Conservation (phyloP, 1,140 invertebrate species). For the Neotoxoptera formosana region DNA sequence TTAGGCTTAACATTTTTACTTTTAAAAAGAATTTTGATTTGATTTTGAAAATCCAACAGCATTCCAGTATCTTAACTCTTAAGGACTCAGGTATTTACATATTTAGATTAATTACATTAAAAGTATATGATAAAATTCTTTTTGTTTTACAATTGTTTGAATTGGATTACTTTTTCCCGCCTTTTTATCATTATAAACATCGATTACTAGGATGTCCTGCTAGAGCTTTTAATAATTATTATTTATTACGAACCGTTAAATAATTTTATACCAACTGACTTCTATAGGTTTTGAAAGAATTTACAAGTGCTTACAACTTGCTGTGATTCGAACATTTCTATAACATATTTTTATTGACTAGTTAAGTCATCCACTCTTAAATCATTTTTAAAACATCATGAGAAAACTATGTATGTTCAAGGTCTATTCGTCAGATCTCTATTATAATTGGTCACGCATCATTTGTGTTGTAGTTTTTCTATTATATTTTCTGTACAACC, state of each 20-base stretch:
- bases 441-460: constrained; percentile 56
- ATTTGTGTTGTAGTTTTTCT: constrained; percentile 56
- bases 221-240: not conserved
- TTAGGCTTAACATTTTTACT: not conserved
- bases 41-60: not conserved
- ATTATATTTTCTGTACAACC: constrained; percentile 49
- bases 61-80: not conserved
- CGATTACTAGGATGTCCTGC: no score
- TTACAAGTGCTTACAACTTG: not conserved
- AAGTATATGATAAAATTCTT: not conserved
- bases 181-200: not conserved
- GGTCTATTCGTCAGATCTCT: constrained; percentile 32
- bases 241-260: not conserved
- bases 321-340: not conserved
- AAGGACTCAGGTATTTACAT: not conserved
- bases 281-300: not conserved
- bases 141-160: not conserved
- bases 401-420: constrained; percentile 52
- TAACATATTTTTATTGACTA: not conserved
- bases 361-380: constrained; percentile 19
- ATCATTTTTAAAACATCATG: constrained; percentile 46
- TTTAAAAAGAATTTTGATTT: not conserved
- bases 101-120: not conserved
- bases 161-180: not conserved
- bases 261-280: not conserved